Evolutionary conservation across 53 echinoderm and acorn worm species (phyloP).

Genomic region (Paracentrotus lividus): DNA sequence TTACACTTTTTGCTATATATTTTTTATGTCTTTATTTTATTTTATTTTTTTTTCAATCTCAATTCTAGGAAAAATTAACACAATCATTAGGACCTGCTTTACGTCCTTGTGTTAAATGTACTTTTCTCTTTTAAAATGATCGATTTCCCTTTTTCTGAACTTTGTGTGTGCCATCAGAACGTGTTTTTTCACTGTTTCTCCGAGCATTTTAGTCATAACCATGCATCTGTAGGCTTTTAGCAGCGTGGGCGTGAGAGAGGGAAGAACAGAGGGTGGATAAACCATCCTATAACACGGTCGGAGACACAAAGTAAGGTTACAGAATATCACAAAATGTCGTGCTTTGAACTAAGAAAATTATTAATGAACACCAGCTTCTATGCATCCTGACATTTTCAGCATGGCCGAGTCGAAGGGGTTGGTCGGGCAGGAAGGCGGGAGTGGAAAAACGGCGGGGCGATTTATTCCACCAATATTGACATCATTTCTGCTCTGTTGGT

Average conservation of each 20-base stretch:
- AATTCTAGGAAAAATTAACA: too few relatives aligned
- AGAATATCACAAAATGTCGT: conserved; percentile 34
- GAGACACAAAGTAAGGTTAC: conserved; percentile 21
- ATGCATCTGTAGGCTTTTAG: conserved; percentile 30
- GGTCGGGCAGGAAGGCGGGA: background rate
- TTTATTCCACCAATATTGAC: conserved; percentile 21
- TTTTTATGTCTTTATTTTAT: too few relatives aligned
- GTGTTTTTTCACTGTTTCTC: conserved; percentile 10
- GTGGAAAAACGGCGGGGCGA: conserved; percentile 11
- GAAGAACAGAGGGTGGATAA: background rate
- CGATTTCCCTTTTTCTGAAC: background rate
- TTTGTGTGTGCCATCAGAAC: background rate
- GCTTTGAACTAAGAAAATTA: conserved; percentile 22
- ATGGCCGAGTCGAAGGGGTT: background rate
- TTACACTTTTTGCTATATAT: too few relatives aligned
- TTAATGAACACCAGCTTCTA: conserved; percentile 31
- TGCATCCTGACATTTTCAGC: conserved; percentile 52
- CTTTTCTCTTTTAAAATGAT: too few relatives aligned
- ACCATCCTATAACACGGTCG: background rate
- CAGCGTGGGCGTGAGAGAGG: conserved; percentile 4
- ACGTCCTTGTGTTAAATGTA: too few relatives aligned
- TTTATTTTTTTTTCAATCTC: too few relatives aligned
- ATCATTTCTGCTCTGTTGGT: conserved; percentile 34
- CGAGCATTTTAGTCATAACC: background rate
- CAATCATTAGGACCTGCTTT: too few relatives aligned